Percentiles rank a stretch among this genome's conserved stretches.
Evolutionary conservation across 2,888 invertebrate genomes (phyloP).

Genomic region (Labia minor): DNA sequence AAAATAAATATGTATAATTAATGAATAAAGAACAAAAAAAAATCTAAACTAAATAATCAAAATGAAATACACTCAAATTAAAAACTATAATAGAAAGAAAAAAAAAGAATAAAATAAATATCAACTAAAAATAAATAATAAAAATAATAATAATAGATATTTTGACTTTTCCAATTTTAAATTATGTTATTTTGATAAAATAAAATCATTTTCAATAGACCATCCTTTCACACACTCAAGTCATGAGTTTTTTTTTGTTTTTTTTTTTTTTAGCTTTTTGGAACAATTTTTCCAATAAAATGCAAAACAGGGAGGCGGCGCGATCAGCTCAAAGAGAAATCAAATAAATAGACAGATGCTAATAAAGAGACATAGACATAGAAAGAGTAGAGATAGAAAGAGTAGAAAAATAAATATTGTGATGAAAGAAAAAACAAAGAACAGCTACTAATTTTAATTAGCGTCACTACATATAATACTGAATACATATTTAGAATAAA

Average conservation of each 20-base stretch:
- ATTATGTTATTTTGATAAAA: not conserved
- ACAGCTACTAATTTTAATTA: not conserved
- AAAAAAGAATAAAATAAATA: slow-evolving; percentile 15
- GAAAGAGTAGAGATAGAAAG: not conserved
- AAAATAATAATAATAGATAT: slow-evolving; percentile 18
- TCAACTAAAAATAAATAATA: slow-evolving; percentile 20
- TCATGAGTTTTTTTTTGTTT: not conserved
- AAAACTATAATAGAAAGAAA: not conserved
- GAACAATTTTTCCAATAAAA: not conserved
- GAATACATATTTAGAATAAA: not conserved
- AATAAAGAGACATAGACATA: not conserved
- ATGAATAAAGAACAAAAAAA: slow-evolving; percentile 20
- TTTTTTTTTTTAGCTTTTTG: not conserved
- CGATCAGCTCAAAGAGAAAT: not conserved
- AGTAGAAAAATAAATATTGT: too few relatives aligned
- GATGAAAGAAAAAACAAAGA: not conserved
- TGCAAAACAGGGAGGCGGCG: not conserved
- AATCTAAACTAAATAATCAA: too few relatives aligned
- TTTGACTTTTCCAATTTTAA: slow-evolving; percentile 18
- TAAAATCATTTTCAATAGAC: not conserved
- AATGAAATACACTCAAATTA: slow-evolving; percentile 4
- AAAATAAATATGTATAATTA: too few relatives aligned
- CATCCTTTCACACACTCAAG: not conserved
- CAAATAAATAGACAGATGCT: not conserved
- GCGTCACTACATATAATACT: not conserved